Evolutionary conservation across 2,797 vertebrate species (phyloP), one percentile per base, ranked within the genome.

Genomic region (Neosilurus hyrtlii): DNA sequence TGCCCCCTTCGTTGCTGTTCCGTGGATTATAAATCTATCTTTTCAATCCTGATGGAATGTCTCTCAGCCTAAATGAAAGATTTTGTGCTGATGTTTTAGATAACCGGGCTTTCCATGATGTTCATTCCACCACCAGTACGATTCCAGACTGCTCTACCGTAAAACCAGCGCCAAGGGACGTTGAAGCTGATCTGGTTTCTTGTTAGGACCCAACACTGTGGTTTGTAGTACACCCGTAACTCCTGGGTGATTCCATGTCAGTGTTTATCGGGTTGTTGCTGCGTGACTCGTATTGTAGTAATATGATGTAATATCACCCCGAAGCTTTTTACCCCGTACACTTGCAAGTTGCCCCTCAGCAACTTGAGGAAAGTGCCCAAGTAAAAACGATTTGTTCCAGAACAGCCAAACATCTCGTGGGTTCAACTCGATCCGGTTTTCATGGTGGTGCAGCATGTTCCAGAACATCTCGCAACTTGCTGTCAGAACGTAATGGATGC

Each of bases 21-120:
- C 26, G 30, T 70, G 11, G 61, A 56, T 80, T 80, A 83, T 85
- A 20, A 84, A 88, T 85, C 83, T 84, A 71, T 51, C 22, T 8
- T 24, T n/a, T 51, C 49, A 51, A n/a, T 71, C 22, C 22, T 6
- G 22, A 70, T 49, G 37, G 20, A 20, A 70, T n/a, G 49, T 49
- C 43, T n/a, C 37, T 71, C 4, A 5, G 18, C 35, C 3, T 18
- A 22, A 22, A 68, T 68, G 66, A 12, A 51, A n/a, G 18, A 51
- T 54, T 49, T 15, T 26, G 70, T 22, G 14, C 70, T 72, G 49
- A 54, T 51, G 9, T 18, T 2, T 73, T 56, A 26, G 51, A 56
- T 8, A 2, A 1, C 7, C 51, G 11, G 51, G 51, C 7, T 73
- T 22, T 73, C 24, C 8, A 30, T 26, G 2, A n/a, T 16, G 2